Base-by-base conservation (phyloP, 2,888 invertebrate genomes). In the Heliconius ismenius region DNA sequence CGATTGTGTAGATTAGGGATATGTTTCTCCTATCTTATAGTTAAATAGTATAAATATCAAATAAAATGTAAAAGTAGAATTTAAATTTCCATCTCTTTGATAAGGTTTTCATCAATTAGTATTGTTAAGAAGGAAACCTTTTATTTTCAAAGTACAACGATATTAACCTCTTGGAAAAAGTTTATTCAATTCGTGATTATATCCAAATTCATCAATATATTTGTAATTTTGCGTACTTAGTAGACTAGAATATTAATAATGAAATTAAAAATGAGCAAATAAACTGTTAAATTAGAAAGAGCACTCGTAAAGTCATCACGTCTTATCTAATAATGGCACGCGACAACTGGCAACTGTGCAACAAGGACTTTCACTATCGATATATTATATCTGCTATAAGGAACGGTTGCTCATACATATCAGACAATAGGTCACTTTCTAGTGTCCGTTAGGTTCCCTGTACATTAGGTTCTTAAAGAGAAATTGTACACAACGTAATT, bases 351-450 rank as follows among this genome's bases (percentile, higher is more conserved):
- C 78, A 79, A 80, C 76, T 75, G 70, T 74, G 76, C 79, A 74
- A 43, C 70, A 85, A 85, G 84, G 85, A 90, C 90, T 90, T 91
- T 91, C 90, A 89, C 91, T 88, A 82, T 87, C 83, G 82, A 81
- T 82, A 82, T 65, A 64, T 72, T 72, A 70, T 43, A 72, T 72
- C 58, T 73, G 69, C 39, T 72, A 60, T 69, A 70, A 77, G 82
- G 82, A 83, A 83, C 82, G 83, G 83, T 82, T 58, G 62, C 24
- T 67, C 83, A 81, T 82, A 83, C 83, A 85, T 83, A 58, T 36
- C 39, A 73, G 62, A 83, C 67, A 75, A 63, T 67, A 68, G 54
- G 67, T 73, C 72, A 78, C 75, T 78, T 73, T 67, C 79, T 77
- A 65, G 43, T 69, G 60, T 78, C 69, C 28, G 58, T 21, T 7